phyloP scores from a whole-genome alignment of 2,113 vertebrate genomes.

The Ictalurus furcatus region DNA sequence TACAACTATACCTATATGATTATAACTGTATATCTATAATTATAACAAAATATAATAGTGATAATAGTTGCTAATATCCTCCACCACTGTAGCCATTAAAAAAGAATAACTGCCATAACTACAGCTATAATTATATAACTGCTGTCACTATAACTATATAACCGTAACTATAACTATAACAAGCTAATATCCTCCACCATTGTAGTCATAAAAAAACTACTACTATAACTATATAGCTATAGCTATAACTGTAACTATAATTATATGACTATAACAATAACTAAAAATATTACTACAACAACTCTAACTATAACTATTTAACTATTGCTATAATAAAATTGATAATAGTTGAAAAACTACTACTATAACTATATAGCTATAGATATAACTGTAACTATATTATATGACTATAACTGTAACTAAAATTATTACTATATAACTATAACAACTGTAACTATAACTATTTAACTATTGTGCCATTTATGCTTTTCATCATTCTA shows the following conservation, averaged over 20 bases:
- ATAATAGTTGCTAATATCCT: not conserved
- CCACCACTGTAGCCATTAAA: too few species aligned
- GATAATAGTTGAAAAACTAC: not conserved
- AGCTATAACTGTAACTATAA: not conserved
- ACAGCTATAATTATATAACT: not conserved
- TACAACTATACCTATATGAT: not conserved
- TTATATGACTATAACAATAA: not conserved
- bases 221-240: not conserved
- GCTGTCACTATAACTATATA: not conserved
- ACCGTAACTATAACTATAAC: not conserved
- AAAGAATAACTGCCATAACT: not conserved
- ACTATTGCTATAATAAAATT: too few species aligned
- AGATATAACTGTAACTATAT: not conserved
- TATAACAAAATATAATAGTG: not conserved
- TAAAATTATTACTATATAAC: not conserved
- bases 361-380: not conserved
- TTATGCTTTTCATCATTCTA: conserved; percentile 36
- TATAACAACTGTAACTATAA: not conserved
- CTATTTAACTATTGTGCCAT: not conserved
- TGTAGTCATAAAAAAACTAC: too few species aligned
- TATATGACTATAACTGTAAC: too few species aligned
- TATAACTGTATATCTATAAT: not conserved
- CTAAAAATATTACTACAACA: not conserved
- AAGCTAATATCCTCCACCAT: not conserved
- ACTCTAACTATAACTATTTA: not conserved